phyloP scores from a whole-genome alignment of 2,797 vertebrate species.

The Periparus ater region DNA sequence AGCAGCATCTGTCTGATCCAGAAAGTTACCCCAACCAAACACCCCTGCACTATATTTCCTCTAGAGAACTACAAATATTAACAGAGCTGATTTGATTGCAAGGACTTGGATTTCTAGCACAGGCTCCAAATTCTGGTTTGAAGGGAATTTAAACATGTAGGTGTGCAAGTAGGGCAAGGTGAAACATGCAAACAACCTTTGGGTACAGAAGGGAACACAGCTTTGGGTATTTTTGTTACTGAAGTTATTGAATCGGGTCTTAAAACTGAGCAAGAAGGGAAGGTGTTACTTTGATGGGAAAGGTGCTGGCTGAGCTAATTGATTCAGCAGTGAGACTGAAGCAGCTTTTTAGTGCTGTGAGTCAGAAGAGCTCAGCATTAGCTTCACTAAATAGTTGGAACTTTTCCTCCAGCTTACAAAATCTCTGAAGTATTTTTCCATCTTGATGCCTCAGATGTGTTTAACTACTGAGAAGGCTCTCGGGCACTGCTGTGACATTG shows the following conservation, averaged over 20 bases:
- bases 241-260: neutral
- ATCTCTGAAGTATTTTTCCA: constrained; percentile 58
- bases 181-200: neutral
- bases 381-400: constrained; percentile 42
- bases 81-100: neutral
- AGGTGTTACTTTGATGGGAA: constrained; percentile 29
- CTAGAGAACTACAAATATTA: neutral
- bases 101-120: neutral
- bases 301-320: constrained; percentile 49
- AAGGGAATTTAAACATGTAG: neutral
- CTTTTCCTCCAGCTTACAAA: constrained; percentile 50
- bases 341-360: constrained; percentile 43
- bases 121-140: neutral
- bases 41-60: neutral
- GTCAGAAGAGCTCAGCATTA: constrained; percentile 56
- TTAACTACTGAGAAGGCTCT: constrained; percentile 9
- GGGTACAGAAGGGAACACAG: neutral
- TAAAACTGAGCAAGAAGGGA: constrained; percentile 24
- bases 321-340: constrained; percentile 43
- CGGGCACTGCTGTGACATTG: neutral
- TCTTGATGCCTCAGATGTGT: constrained; percentile 12
- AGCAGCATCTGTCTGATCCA: neutral
- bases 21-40: neutral
- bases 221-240: neutral
- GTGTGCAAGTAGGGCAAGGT: neutral